A percentile compares a stretch with the other conserved stretches of the same genome.
These are phyloP conservation scores for Pemphredon lugubris DNA, from an alignment of 2,888 invertebrate genomes.

Conservation along the genomic window DNA sequence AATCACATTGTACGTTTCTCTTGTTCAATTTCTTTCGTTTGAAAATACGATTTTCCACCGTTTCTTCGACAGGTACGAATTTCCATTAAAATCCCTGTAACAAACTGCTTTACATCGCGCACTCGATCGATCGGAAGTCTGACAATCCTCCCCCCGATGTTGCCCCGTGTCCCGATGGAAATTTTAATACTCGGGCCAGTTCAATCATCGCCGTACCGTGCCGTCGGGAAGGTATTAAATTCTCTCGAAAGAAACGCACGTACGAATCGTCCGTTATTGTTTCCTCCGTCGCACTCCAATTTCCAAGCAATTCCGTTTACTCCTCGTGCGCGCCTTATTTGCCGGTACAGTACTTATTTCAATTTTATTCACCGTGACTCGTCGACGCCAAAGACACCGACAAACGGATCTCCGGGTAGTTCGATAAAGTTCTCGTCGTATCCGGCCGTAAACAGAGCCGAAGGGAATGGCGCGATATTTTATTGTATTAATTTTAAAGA, in stretches of 20 bases:
- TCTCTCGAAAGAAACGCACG: slow-evolving; percentile 16
- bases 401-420: background rate
- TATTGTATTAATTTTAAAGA: too few relatives aligned
- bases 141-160: too few relatives aligned
- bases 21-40: too few relatives aligned
- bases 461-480: too few relatives aligned
- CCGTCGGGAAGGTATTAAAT: slow-evolving; percentile 4
- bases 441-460: too few relatives aligned
- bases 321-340: background rate
- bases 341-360: background rate
- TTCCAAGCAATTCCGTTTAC: slow-evolving; percentile 20
- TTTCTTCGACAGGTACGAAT: too few relatives aligned
- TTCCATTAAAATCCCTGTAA: too few relatives aligned
- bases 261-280: slow-evolving; percentile 25
- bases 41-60: background rate
- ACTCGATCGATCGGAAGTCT: too few relatives aligned
- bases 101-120: too few relatives aligned
- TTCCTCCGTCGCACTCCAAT: slow-evolving; percentile 15
- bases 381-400: background rate
- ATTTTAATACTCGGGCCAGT: slow-evolving; percentile 35
- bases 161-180: slow-evolving; percentile 32
- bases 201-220: slow-evolving; percentile 32
- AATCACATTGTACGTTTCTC: too few relatives aligned
- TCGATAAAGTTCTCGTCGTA: too few relatives aligned
- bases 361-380: background rate